These are phyloP conservation scores for Coluber constrictor DNA, from an alignment of 2,797 vertebrate genomes.

Conservation along the genomic window DNA sequence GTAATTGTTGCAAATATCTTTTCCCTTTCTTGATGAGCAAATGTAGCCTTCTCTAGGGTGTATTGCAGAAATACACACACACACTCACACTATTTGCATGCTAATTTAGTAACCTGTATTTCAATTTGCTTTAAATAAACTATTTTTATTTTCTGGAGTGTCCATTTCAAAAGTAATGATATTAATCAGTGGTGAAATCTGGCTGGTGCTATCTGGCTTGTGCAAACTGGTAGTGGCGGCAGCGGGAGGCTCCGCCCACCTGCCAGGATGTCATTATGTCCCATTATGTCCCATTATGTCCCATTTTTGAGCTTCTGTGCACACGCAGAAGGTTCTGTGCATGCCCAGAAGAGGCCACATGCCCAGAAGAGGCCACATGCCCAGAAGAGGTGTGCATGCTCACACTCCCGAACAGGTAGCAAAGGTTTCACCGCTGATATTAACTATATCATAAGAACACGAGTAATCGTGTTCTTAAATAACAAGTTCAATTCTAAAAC, in stretches of 20 bases:
- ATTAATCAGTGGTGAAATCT: not conserved
- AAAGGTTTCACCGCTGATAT: not conserved
- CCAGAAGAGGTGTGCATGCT: too few species aligned
- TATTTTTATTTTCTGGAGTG: not conserved
- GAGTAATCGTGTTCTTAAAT: not conserved
- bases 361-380: too few species aligned
- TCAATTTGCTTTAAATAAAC: not conserved
- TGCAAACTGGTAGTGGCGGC: too few species aligned
- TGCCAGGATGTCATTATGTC: too few species aligned
- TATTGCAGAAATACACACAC: not conserved
- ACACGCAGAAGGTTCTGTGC: too few species aligned
- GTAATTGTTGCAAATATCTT: not conserved
- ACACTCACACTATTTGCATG: not conserved
- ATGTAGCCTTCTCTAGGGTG: not conserved
- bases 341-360: too few species aligned
- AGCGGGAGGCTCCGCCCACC: too few species aligned
- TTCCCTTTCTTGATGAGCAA: not conserved
- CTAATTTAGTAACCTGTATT: not conserved
- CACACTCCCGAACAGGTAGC: too few species aligned
- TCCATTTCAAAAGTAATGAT: not conserved
- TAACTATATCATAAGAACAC: not conserved
- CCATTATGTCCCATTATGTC: too few species aligned
- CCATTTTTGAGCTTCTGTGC: too few species aligned
- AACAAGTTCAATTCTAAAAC: not conserved
- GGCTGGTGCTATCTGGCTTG: too few species aligned